phyloP scores from a whole-genome alignment of 2,797 vertebrate genomes.

The Pogonophryne albipinna region DNA sequence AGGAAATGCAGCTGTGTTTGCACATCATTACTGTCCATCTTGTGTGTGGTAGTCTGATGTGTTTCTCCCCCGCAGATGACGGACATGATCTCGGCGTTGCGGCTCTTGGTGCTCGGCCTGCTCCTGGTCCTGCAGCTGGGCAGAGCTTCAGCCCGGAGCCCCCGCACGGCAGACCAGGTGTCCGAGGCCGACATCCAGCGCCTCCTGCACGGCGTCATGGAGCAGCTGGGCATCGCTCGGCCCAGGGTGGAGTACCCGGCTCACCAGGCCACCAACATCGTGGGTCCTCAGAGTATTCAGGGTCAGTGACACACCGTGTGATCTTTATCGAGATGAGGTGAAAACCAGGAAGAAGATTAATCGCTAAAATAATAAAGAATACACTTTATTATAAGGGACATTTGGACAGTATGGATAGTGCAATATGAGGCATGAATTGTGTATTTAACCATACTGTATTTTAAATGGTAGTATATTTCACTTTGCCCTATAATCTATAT shows the following conservation, averaged over 20 bases:
- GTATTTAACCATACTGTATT: background rate
- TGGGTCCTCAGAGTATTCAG: slow-evolving; percentile 97
- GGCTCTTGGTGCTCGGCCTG: slow-evolving; percentile 79
- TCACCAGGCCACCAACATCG: slow-evolving; percentile 95
- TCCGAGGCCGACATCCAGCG: slow-evolving; percentile 96
- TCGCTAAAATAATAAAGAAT: background rate
- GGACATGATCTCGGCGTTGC: slow-evolving; percentile 60
- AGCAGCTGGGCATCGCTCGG: slow-evolving; percentile 95
- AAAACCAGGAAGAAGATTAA: too few relatives aligned
- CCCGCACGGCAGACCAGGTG: slow-evolving; percentile 89
- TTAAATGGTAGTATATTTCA: background rate
- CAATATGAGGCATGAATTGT: background rate
- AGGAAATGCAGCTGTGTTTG: slow-evolving; percentile 31
- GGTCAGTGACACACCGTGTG: slow-evolving; percentile 69
- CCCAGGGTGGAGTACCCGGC: slow-evolving; percentile 96
- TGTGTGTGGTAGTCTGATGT: background rate
- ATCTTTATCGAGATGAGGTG: too few relatives aligned
- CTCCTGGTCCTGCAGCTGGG: slow-evolving; percentile 81
- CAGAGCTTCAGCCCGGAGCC: slow-evolving; percentile 84
- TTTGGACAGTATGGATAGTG: background rate
- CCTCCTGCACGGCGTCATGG: slow-evolving; percentile 97
- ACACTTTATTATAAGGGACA: background rate
- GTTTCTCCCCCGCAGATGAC: slow-evolving; percentile 39
- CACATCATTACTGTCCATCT: background rate
- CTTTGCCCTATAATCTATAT: too few relatives aligned